These are phyloP conservation scores for Opisthograptis luteolata DNA, from an alignment of 2,888 invertebrate genomes.

Conservation along the genomic window DNA sequence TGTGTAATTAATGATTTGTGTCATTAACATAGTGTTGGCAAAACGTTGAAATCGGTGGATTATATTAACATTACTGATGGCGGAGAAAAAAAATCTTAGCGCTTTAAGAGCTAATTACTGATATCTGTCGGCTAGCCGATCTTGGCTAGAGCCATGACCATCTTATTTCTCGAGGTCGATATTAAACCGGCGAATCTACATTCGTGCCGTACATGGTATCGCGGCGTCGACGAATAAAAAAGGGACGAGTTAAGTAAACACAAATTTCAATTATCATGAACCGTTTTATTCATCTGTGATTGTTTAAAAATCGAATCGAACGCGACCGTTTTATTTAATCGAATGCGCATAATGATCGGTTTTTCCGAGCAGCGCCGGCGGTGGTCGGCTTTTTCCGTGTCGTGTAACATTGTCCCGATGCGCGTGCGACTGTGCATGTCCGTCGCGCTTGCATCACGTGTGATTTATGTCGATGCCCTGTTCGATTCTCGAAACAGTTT, in stretches of 20 bases:
- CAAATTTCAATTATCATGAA: conserved; percentile 82
- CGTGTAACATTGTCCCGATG: conserved; percentile 70
- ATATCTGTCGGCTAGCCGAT: conserved; percentile 30
- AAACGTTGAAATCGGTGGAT: conserved; percentile 32
- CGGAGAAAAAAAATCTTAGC: conserved; percentile 46
- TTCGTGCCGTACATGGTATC: conserved; percentile 66
- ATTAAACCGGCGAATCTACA: conserved; percentile 78
- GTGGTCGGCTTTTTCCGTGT: conserved; percentile 78
- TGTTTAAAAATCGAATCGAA: conserved; percentile 63
- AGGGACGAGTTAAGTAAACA: conserved; percentile 71
- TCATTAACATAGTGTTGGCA: conserved; percentile 34
- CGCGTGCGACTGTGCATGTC: conserved; percentile 43
- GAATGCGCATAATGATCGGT: conserved; percentile 77
- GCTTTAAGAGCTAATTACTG: conserved; percentile 53
- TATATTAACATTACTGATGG: conserved; percentile 48
- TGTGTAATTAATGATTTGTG: conserved; percentile 41
- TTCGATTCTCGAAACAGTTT: conserved; percentile 71
- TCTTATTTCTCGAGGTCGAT: conserved; percentile 65
- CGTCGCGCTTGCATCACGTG: conserved; percentile 51
- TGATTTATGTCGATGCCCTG: conserved; percentile 74
- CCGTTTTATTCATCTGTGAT: conserved; percentile 75
- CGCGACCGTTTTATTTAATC: conserved; percentile 67
- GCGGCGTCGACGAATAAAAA: conserved; percentile 71
- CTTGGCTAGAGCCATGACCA: conserved; percentile 54
- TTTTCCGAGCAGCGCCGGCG: conserved; percentile 70